Conservation (phyloP, 2,113 vertebrate genomes). For the Dipodomys merriami region DNA sequence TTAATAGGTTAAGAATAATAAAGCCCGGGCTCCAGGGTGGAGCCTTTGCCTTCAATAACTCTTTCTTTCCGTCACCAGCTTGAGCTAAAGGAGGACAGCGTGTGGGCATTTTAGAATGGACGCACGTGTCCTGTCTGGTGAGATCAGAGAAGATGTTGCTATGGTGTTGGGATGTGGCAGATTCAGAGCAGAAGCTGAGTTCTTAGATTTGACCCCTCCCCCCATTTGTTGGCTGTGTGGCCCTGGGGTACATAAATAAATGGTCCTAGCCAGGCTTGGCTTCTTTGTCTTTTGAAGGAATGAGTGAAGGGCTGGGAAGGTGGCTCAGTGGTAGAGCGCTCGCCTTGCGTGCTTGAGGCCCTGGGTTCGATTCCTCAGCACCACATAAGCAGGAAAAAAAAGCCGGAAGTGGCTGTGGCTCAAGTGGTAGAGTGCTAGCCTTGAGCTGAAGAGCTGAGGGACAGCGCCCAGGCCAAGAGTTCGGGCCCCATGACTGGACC, state of each 20-base stretch:
- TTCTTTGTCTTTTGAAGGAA: conserved; percentile 21
- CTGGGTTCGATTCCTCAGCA: too few species aligned
- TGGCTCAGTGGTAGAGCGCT: too few species aligned
- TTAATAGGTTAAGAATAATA: neutral
- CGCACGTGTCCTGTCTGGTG: neutral
- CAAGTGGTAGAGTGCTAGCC: too few species aligned
- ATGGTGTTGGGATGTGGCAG: neutral
- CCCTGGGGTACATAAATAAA: neutral
- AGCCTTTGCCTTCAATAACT: neutral
- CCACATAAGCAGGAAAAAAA: too few species aligned
- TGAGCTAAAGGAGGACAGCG: neutral
- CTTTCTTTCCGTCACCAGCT: neutral
- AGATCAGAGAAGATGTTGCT: neutral
- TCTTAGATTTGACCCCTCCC: neutral
- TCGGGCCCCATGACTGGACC: too few species aligned
- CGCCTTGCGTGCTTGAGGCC: too few species aligned
- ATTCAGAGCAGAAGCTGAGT: neutral
- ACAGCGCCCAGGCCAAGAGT: too few species aligned
- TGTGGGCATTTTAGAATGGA: neutral
- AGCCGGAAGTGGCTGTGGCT: too few species aligned
- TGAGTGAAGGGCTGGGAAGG: too few species aligned
- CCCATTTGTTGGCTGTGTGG: neutral
- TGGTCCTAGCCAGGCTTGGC: neutral
- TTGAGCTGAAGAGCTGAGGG: too few species aligned
- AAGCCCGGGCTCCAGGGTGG: neutral